Conservation (phyloP, 2,888 invertebrate genomes). For the Parnassius glacialis region DNA sequence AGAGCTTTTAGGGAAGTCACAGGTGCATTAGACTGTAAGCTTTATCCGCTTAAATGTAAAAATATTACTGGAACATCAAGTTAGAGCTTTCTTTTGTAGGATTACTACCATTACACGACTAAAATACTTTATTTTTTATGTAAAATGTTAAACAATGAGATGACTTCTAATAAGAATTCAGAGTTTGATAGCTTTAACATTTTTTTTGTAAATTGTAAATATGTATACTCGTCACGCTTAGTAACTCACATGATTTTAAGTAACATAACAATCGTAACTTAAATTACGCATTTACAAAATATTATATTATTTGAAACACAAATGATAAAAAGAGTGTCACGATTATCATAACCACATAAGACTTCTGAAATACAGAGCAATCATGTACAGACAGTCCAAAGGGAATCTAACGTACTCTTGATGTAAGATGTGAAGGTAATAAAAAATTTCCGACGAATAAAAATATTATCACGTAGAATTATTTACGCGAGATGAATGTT, state of each 20-base stretch:
- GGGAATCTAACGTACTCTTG: constrained; percentile 18
- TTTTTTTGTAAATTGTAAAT: too few relatives aligned
- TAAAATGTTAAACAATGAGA: too few relatives aligned
- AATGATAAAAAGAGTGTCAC: neutral
- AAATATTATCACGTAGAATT: constrained; percentile 31
- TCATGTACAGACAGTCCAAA: constrained; percentile 23
- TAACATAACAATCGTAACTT: too few relatives aligned
- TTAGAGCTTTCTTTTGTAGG: constrained; percentile 30
- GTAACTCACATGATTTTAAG: too few relatives aligned
- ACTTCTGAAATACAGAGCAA: constrained; percentile 20
- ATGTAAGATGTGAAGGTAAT: constrained; percentile 31
- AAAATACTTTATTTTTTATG: neutral
- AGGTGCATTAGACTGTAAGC: constrained; percentile 71
- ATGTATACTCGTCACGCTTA: too few relatives aligned
- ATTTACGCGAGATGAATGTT: constrained; percentile 32
- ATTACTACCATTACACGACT: neutral
- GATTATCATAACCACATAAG: constrained; percentile 1
- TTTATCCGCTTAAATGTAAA: constrained; percentile 65
- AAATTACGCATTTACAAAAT: too few relatives aligned
- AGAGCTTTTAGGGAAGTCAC: constrained; percentile 71
- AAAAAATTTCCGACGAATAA: constrained; percentile 32
- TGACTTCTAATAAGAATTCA: too few relatives aligned
- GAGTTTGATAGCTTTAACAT: too few relatives aligned
- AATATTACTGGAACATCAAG: constrained; percentile 51
- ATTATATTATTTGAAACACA: too few relatives aligned